These are phyloP conservation scores for Achroia grisella DNA, from an alignment of 1,140 invertebrate species.

Conservation along the genomic window DNA sequence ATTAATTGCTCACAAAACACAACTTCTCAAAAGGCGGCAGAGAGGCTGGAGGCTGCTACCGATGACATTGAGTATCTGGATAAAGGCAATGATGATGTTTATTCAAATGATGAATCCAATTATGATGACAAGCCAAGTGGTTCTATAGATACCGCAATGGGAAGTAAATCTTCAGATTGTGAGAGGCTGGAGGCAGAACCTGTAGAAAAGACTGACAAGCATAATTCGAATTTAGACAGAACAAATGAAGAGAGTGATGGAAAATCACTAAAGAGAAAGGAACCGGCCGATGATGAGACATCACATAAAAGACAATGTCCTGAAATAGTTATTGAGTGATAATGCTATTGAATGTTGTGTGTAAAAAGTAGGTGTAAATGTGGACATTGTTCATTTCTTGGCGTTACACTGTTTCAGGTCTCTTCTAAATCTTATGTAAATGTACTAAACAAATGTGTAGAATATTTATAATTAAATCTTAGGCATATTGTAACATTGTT, in stretches of 20 bases:
- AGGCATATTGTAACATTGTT: constrained; percentile 33
- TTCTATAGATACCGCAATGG: constrained; percentile 1
- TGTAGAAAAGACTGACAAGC: constrained; percentile 36
- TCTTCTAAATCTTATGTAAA: constrained; percentile 31
- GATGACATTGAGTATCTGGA: constrained; percentile 33
- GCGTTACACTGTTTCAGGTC: constrained; percentile 29
- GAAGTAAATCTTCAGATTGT: constrained; percentile 23
- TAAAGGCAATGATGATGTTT: constrained; percentile 9
- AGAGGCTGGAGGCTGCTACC: constrained; percentile 37
- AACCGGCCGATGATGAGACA: constrained; percentile 44
- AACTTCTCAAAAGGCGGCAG: constrained; percentile 41
- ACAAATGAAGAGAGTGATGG: constrained; percentile 23
- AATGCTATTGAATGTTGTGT: constrained; percentile 8
- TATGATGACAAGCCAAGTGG: constrained; percentile 14
- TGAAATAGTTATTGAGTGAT: constrained; percentile 41
- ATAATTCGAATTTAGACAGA: constrained; percentile 26
- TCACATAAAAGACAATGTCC: constrained; percentile 61
- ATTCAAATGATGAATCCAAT: constrained; percentile 18
- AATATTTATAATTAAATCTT: constrained; percentile 53
- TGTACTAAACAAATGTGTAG: constrained; percentile 33
- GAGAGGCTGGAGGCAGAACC: background rate
- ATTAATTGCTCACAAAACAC: constrained; percentile 20
- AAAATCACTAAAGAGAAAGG: constrained; percentile 55
- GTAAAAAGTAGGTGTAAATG: constrained; percentile 33
- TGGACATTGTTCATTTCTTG: constrained; percentile 28